phyloP scores from a whole-genome alignment of 1,140 invertebrate species.

The Aphelenchoides besseyi region DNA sequence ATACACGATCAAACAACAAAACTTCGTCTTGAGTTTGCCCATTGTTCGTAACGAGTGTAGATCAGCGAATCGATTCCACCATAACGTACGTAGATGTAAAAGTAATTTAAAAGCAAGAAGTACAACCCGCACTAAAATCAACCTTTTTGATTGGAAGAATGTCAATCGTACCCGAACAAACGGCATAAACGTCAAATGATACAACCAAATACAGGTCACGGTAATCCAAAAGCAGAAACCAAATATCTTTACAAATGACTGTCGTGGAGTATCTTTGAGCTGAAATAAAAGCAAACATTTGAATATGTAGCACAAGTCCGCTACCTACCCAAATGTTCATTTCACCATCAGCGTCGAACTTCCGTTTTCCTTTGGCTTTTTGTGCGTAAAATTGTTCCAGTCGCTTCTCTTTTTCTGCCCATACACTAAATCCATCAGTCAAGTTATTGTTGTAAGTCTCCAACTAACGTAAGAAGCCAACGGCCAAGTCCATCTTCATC shows the following conservation, averaged over 20 bases:
- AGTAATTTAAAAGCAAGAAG: conserved; percentile 45
- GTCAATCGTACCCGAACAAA: conserved; percentile 52
- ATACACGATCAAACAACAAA: not conserved
- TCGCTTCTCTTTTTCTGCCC: conserved; percentile 51
- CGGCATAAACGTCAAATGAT: conserved; percentile 54
- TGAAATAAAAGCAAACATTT: conserved; percentile 11
- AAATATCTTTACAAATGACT: conserved; percentile 52
- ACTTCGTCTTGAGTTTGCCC: not conserved
- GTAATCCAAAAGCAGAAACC: conserved; percentile 56
- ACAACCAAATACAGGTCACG: conserved; percentile 53
- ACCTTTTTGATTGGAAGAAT: conserved; percentile 1
- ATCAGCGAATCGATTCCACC: conserved; percentile 44
- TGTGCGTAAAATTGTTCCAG: conserved; percentile 53
- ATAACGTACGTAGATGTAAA: conserved; percentile 45
- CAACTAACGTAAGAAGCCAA: conserved; percentile 56
- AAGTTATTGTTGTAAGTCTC: not conserved
- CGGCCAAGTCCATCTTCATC: conserved; percentile 44
- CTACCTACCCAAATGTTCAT: conserved; percentile 39
- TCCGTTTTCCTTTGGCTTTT: conserved; percentile 31
- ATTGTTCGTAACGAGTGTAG: conserved; percentile 32
- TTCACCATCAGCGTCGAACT: conserved; percentile 39
- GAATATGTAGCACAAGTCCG: not conserved
- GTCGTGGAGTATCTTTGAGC: conserved; percentile 36
- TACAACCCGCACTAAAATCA: conserved; percentile 36
- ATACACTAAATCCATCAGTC: conserved; percentile 40